phyloP scores from a whole-genome alignment of 1,140 invertebrate genomes.

The Achatina immaculata region DNA sequence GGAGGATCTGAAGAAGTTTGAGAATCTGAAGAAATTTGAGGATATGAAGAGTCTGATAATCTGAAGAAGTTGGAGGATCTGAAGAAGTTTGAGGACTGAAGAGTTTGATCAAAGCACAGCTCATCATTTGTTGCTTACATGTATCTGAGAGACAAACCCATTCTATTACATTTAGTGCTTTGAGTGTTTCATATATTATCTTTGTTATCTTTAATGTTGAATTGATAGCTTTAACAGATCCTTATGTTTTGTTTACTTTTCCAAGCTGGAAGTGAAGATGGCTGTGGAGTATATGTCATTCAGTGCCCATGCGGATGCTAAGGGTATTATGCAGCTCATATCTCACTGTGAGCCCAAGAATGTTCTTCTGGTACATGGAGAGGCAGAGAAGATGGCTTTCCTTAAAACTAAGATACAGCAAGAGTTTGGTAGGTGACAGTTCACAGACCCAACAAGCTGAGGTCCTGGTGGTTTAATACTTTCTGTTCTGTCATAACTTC shows the following conservation, averaged over 20 bases:
- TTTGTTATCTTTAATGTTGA: not conserved
- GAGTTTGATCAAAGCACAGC: no score
- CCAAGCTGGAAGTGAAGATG: slow-evolving; percentile 93
- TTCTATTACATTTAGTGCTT: not conserved
- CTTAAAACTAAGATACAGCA: slow-evolving; percentile 93
- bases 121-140: no score
- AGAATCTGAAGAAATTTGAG: no score
- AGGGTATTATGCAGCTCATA: slow-evolving; percentile 99
- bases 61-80: no score
- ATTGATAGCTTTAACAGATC: no score
- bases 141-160: no score
- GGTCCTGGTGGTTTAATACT: not conserved
- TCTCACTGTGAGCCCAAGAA: slow-evolving; percentile 97
- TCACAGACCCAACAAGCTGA: no score
- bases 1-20: no score
- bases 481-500: no score
- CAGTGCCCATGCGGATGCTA: slow-evolving; percentile 99
- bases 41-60: no score
- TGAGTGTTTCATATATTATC: not conserved
- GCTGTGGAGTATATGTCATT: slow-evolving; percentile 99
- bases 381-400: slow-evolving; percentile 91
- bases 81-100: no score
- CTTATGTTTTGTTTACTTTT: slow-evolving; percentile 16
- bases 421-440: slow-evolving; percentile 70
- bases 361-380: slow-evolving; percentile 96